Conservation (phyloP, 64 coral and sea anemone genomes). For the Catalaphyllia jardinei region DNA sequence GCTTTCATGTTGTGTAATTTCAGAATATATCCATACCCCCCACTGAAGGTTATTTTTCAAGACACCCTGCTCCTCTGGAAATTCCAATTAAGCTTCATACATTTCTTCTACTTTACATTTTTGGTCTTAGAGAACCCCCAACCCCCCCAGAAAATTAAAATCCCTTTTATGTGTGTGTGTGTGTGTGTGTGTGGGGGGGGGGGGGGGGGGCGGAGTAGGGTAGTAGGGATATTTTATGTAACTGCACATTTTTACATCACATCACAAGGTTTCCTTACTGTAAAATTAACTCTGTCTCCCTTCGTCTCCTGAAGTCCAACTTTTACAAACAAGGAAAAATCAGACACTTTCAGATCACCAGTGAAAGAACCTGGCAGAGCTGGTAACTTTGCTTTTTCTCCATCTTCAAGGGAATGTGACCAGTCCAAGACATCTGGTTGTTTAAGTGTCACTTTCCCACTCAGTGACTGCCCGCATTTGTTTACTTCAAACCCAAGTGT, state of each 20-base stretch:
- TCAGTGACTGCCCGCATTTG: background rate
- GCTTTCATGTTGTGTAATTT: too few relatives aligned
- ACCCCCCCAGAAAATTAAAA: too few relatives aligned
- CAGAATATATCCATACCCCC: too few relatives aligned
- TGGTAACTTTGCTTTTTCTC: background rate
- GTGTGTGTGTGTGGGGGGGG: too few relatives aligned
- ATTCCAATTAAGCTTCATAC: too few relatives aligned
- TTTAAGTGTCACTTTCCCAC: background rate
- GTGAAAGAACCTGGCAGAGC: background rate
- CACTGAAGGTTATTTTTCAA: too few relatives aligned
- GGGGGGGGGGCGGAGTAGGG: too few relatives aligned
- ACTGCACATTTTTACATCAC: background rate
- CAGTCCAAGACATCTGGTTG: background rate
- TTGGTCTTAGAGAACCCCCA: too few relatives aligned
- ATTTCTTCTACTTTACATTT: too few relatives aligned
- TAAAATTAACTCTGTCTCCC: background rate
- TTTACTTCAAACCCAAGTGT: background rate
- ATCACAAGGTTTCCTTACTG: background rate
- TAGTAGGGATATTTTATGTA: too few relatives aligned
- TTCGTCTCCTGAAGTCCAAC: background rate
- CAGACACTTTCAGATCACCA: background rate
- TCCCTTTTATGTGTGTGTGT: too few relatives aligned
- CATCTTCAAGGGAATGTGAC: background rate
- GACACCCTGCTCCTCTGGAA: too few relatives aligned
- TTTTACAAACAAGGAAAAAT: background rate